Percentiles rank a stretch among this genome's conserved stretches.
Conservation (phyloP, 1,140 invertebrate genomes). For the Yoshiicerus persimilis region DNA sequence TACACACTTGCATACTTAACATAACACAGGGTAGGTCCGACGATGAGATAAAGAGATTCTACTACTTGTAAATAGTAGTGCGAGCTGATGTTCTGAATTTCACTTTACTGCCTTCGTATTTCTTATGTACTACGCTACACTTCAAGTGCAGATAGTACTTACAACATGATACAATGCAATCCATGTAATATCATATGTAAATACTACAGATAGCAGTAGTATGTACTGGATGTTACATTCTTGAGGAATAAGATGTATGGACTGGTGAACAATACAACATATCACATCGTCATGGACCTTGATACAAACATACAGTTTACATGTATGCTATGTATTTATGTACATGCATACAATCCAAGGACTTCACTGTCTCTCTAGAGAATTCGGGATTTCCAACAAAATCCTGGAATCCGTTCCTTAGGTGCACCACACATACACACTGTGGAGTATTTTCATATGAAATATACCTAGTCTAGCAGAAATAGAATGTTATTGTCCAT, state of each 20-base stretch:
- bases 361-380: neutral
- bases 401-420: neutral
- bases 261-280: neutral
- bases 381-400: neutral
- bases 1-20: neutral
- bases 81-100: neutral
- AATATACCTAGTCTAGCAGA: no score
- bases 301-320: neutral
- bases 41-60: neutral
- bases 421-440: neutral
- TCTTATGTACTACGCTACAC: neutral
- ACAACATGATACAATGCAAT: neutral
- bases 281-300: no score
- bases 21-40: neutral
- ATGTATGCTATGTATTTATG: neutral
- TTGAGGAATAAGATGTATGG: neutral
- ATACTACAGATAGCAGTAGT: neutral
- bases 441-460: no score
- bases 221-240: neutral
- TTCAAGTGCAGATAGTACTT: no score
- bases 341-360: neutral
- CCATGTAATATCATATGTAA: neutral
- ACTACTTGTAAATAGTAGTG: neutral
- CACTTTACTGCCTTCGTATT: neutral
- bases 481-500: no score